Conservation (phyloP, 2,797 vertebrate species). For the Pristis pectinata region DNA sequence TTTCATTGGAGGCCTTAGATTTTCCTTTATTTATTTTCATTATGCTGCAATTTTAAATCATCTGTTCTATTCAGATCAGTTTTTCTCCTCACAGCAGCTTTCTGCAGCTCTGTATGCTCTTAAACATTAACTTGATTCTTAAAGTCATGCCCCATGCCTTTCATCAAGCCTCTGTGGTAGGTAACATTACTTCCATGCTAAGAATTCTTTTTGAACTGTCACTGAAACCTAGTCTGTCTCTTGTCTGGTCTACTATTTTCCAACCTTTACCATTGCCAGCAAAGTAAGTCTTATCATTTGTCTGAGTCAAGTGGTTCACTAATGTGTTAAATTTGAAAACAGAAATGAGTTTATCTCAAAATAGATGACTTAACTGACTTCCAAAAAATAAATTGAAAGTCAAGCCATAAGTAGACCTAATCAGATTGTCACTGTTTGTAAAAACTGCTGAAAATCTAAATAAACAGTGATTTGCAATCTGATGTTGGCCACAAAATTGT, state of each 20-base stretch:
- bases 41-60: not conserved
- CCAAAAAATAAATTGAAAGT: not conserved
- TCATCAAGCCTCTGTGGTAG: not conserved
- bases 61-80: not conserved
- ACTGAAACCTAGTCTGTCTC: not conserved
- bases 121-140: not conserved
- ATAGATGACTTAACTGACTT: not conserved
- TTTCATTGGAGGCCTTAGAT: not conserved
- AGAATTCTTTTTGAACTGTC: not conserved
- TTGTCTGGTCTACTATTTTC: not conserved
- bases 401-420: not conserved
- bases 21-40: not conserved
- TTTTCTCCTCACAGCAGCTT: not conserved
- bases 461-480: not conserved
- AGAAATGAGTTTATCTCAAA: not conserved
- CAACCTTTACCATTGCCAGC: not conserved
- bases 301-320: not conserved
- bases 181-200: not conserved
- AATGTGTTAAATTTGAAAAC: constrained; percentile 10
- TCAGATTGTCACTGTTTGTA: not conserved
- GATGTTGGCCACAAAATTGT: not conserved
- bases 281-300: not conserved
- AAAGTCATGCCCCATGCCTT: not conserved
- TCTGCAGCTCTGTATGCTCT: not conserved
- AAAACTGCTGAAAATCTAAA: not conserved